Percentiles rank a stretch among this genome's conserved stretches.
These are phyloP conservation scores for Protonibea diacanthus DNA, from an alignment of 2,797 vertebrate genomes.

Conservation along the genomic window DNA sequence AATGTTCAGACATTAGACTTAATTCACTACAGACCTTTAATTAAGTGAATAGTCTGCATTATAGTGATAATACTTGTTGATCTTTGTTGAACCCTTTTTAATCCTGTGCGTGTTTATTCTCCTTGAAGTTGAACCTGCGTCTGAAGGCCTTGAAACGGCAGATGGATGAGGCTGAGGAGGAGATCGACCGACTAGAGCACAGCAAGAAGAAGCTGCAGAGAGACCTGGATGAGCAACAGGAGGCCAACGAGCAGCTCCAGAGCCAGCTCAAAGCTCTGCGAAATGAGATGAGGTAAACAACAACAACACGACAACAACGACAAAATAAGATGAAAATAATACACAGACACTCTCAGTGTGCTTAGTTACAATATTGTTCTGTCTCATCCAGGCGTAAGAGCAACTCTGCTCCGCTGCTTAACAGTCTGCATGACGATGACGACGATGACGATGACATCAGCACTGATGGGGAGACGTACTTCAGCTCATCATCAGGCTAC, in stretches of 20 bases:
- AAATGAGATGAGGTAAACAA: conserved; percentile 90
- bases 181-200: conserved; percentile 95
- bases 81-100: conserved; percentile 10
- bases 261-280: conserved; percentile 91
- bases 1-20: background rate
- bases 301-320: background rate
- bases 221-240: conserved; percentile 95
- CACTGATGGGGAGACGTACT: conserved; percentile 93
- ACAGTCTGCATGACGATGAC: conserved; percentile 87
- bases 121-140: conserved; percentile 91
- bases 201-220: conserved; percentile 96
- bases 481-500: conserved; percentile 88
- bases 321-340: background rate
- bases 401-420: conserved; percentile 88
- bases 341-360: background rate
- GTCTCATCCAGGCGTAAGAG: conserved; percentile 88
- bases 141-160: conserved; percentile 97
- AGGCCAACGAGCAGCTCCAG: conserved; percentile 94
- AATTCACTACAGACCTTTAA: background rate
- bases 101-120: background rate
- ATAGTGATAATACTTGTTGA: background rate
- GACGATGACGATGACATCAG: conserved; percentile 91
- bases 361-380: background rate
- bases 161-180: conserved; percentile 96
- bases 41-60: background rate